Percentiles rank a stretch among this genome's conserved stretches.
These are phyloP conservation scores for Amphipyra berbera DNA, from an alignment of 2,888 invertebrate species.

Conservation along the genomic window DNA sequence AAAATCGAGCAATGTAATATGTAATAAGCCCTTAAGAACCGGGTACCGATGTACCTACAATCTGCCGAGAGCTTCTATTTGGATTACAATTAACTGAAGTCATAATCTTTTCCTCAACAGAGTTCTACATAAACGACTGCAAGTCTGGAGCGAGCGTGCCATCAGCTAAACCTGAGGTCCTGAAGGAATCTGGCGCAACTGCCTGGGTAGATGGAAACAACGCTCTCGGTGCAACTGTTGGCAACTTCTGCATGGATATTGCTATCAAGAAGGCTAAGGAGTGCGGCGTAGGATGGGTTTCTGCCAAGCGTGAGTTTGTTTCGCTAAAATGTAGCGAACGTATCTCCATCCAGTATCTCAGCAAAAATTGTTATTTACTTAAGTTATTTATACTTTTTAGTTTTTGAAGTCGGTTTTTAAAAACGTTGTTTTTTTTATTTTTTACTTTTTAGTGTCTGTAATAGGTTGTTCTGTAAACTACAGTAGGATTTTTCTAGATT, in stretches of 20 bases:
- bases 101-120: constrained; percentile 73
- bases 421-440: too few species aligned
- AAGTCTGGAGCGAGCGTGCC: constrained; percentile 90
- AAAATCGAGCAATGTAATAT: too few species aligned
- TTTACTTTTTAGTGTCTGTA: too few species aligned
- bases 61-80: too few species aligned
- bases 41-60: too few species aligned
- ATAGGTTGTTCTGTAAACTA: too few species aligned
- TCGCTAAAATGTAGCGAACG: background rate
- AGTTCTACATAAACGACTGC: constrained; percentile 95
- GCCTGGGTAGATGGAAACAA: constrained; percentile 95
- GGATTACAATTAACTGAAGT: background rate
- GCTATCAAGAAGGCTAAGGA: constrained; percentile 95
- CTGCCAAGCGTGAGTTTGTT: constrained; percentile 90
- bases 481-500: too few species aligned
- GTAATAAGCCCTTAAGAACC: too few species aligned
- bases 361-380: too few species aligned
- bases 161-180: constrained; percentile 90
- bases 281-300: constrained; percentile 95
- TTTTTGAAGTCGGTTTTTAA: too few species aligned
- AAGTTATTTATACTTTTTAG: too few species aligned
- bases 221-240: constrained; percentile 94
- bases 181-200: constrained; percentile 92
- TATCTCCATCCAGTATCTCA: too few species aligned
- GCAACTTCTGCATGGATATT: constrained; percentile 93